Evolutionary conservation across 2,888 invertebrate genomes (phyloP), one percentile per base, ranked within the genome.

Genomic region (Chloromyia formosa): DNA sequence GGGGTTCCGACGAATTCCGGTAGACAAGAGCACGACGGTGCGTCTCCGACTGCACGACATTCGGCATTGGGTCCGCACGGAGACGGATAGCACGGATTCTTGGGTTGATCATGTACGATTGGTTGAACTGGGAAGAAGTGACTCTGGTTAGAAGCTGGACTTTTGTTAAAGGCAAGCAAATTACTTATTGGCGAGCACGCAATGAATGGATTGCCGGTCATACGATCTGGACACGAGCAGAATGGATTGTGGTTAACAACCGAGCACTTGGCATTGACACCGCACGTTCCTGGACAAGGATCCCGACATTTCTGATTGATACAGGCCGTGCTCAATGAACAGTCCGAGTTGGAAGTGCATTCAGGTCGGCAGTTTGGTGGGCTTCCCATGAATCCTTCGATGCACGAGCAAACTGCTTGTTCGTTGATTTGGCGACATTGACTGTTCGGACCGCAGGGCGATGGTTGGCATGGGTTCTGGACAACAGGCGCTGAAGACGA

Each of bases 201-300:
- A 58, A 86, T 81, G 81, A 90, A 86, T 9, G 85, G 83, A 79
- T 85, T 82, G 58, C 84, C 86, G 56, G 79, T 83, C 73, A 79
- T 82, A 7, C 81, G 81, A 9, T 75, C 76, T 66, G 88, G 84
- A 82, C 95, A 95, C 49, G 90, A 88, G 82, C 95, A 95, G 84
- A 91, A 90, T 1, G 93, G 92, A 40, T 90, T 90, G 80, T 93
- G 93, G 81, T 92, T 93, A 1, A 92, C 88, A 2, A 93, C 92
- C 74, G 88, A 88, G 80, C 94, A 94, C 80, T 91, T 89, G 90
- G 94, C 91, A 79, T 90, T 90, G 40, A 88, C 80, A 3, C 93
- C 94, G 81, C 95, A 93, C 45, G 92, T 90, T 66, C 93, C 93
- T 10, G 90, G 88, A 80, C 94, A 94, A 23, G 93, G 92, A 82